phyloP scores from a whole-genome alignment of 2,113 vertebrate genomes.

The Merops nubicus region DNA sequence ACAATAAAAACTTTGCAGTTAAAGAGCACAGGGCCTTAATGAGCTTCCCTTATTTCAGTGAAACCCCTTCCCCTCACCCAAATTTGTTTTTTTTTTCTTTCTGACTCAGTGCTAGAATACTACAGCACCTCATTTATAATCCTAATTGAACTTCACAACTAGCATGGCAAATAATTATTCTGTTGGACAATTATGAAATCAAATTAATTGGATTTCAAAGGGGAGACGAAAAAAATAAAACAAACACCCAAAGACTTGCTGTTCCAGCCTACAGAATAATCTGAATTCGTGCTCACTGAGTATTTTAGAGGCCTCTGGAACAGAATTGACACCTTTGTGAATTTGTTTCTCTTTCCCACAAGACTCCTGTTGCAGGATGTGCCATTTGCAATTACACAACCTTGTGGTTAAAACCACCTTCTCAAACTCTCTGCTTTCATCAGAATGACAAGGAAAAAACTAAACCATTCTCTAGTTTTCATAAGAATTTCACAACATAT shows the following conservation, averaged over 20 bases:
- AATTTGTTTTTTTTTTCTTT: neutral
- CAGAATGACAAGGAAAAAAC: neutral
- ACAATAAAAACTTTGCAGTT: constrained; percentile 29
- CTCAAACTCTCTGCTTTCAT: neutral
- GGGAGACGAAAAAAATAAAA: too few species aligned
- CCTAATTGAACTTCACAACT: neutral
- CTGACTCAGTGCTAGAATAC: neutral
- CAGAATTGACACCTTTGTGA: neutral
- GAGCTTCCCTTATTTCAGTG: constrained; percentile 24
- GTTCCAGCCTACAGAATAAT: neutral
- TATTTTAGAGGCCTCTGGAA: neutral
- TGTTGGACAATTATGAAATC: neutral
- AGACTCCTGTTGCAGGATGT: fast-evolving
- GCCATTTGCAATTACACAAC: neutral
- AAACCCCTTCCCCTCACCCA: neutral
- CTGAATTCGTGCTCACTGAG: neutral
- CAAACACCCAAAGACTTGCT: neutral
- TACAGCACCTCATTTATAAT: neutral
- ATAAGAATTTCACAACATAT: neutral
- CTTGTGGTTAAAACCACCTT: neutral
- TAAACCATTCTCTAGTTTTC: neutral
- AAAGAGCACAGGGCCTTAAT: constrained; percentile 17
- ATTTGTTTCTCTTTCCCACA: neutral
- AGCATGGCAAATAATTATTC: neutral
- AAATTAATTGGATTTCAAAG: neutral